phyloP scores from a whole-genome alignment of 2,888 invertebrate species.

The Chironomus riparius region DNA sequence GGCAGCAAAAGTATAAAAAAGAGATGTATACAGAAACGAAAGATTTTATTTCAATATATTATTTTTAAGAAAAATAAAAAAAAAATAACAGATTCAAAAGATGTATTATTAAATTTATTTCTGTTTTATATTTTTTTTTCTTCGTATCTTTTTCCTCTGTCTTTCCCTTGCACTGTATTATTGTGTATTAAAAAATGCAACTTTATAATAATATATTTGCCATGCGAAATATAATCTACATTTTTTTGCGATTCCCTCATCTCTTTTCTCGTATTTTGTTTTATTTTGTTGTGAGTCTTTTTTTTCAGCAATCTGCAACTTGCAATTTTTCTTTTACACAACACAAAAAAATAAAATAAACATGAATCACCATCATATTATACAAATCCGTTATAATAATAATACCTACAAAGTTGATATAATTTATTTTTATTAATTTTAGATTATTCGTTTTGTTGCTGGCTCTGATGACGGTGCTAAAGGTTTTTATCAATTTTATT shows the following conservation, averaged over 20 bases:
- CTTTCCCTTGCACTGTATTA: background rate
- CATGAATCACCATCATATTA: background rate
- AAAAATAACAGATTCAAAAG: constrained; percentile 1
- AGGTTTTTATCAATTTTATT: no score
- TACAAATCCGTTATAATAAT: background rate
- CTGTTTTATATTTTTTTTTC: constrained; percentile 15
- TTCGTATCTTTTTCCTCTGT: background rate
- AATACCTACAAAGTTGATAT: background rate
- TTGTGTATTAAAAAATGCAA: constrained; percentile 20
- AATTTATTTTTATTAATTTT: background rate
- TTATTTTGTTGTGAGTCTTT: background rate
- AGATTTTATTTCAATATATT: constrained; percentile 21
- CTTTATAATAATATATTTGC: constrained; percentile 20
- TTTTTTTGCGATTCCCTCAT: background rate
- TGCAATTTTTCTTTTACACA: background rate
- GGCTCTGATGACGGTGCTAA: no score
- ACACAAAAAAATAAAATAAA: background rate
- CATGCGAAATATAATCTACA: background rate
- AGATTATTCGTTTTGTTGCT: background rate
- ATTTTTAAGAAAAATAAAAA: background rate
- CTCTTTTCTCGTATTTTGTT: background rate
- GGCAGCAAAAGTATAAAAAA: background rate
- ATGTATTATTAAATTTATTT: constrained; percentile 24
- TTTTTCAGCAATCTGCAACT: background rate
- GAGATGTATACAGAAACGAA: background rate